Evolutionary conservation across 2,888 invertebrate species (phyloP).

Genomic region (Acanthococcus lagerstroemiae): DNA sequence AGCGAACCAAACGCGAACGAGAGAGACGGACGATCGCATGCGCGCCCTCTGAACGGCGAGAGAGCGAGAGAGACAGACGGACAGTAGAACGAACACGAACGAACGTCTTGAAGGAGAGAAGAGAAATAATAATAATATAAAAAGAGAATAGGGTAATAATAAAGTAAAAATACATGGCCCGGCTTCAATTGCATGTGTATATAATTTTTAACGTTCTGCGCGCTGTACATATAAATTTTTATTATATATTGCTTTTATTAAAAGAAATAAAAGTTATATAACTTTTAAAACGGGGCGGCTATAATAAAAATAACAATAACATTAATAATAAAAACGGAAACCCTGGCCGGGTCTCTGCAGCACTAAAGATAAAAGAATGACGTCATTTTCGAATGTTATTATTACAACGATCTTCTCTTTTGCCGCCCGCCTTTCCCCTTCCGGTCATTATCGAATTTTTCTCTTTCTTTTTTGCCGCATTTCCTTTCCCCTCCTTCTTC

Average conservation of each 20-base stretch:
- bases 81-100: background rate
- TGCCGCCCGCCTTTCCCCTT: no score
- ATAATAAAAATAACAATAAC: slow-evolving; percentile 28
- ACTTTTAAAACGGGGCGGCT: slow-evolving; percentile 27
- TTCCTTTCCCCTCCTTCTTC: no score
- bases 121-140: background rate
- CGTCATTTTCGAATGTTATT: no score
- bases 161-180: slow-evolving; percentile 28
- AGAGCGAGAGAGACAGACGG: background rate
- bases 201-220: slow-evolving; percentile 25
- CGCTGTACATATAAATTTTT: slow-evolving; percentile 20
- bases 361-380: background rate
- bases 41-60: background rate
- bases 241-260: slow-evolving; percentile 30
- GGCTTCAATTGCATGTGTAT: slow-evolving; percentile 29
- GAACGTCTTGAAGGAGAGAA: background rate
- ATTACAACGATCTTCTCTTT: no score
- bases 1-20: no score
- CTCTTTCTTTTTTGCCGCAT: no score
- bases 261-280: slow-evolving; percentile 29
- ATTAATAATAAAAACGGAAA: slow-evolving; percentile 25
- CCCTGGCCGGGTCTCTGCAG: background rate
- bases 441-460: no score
- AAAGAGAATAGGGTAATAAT: slow-evolving; percentile 25
- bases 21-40: no score